Evolutionary conservation across 2,113 vertebrate genomes (phyloP).

Genomic region (Mus musculus): DNA sequence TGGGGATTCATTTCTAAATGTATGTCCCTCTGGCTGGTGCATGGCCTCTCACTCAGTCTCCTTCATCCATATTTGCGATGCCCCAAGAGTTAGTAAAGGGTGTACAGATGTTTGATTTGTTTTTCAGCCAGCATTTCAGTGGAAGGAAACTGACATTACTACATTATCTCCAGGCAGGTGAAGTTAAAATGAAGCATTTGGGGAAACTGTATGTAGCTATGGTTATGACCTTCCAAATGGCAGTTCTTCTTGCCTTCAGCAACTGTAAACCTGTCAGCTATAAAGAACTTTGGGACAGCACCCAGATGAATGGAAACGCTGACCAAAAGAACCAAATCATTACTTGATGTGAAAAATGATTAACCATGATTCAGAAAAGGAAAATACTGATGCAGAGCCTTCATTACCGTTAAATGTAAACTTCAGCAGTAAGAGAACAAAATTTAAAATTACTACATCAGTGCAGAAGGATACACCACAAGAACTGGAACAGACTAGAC

Average conservation of each 20-base stretch:
- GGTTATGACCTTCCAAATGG: slow-evolving; percentile 99
- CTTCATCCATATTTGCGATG: slow-evolving; percentile 98
- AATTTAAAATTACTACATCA: slow-evolving; percentile 99
- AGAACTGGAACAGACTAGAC: slow-evolving; percentile 98
- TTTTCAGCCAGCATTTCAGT: slow-evolving; percentile 99
- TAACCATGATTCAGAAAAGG: slow-evolving; percentile 98
- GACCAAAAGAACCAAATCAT: slow-evolving; percentile 98
- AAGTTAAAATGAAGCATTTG: slow-evolving; percentile 99
- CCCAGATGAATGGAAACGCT: slow-evolving; percentile 99
- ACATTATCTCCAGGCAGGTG: slow-evolving; percentile 98
- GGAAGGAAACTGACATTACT: slow-evolving; percentile 99
- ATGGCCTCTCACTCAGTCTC: slow-evolving; percentile 98
- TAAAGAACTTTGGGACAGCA: slow-evolving; percentile 98
- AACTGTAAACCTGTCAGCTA: slow-evolving; percentile 95
- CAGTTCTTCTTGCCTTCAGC: slow-evolving; percentile 97
- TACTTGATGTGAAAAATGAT: slow-evolving; percentile 98
- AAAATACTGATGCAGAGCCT: slow-evolving; percentile 96
- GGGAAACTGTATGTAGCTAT: slow-evolving; percentile 98
- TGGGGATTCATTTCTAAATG: slow-evolving; percentile 99
- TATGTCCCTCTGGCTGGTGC: slow-evolving; percentile 99
- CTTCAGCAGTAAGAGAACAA: slow-evolving; percentile 99
- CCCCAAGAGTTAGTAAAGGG: slow-evolving; percentile 99
- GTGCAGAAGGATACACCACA: slow-evolving; percentile 99
- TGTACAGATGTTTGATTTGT: slow-evolving; percentile 99
- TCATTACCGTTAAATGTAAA: slow-evolving; percentile 99